A percentile compares a stretch with the other conserved stretches of the same genome.
Evolutionary conservation across 2,888 invertebrate genomes (phyloP).

Genomic region (Xanthostigma xanthostigma): DNA sequence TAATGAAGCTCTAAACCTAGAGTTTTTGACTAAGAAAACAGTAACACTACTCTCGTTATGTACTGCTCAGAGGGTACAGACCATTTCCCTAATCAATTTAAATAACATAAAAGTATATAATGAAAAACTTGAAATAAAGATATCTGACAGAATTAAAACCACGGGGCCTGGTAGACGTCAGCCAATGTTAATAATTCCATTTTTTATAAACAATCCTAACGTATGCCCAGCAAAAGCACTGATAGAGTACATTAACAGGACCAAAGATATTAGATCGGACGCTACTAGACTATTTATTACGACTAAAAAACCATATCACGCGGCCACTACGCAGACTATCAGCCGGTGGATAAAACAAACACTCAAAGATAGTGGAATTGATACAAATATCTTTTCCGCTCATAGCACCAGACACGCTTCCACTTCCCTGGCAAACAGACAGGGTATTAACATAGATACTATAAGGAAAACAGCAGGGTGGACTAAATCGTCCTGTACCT

Average conservation of each 20-base stretch:
- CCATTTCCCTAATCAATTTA: neutral
- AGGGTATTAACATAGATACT: slow-evolving; percentile 8
- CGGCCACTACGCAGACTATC: slow-evolving; percentile 9
- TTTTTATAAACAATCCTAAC: slow-evolving; percentile 5
- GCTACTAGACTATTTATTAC: neutral
- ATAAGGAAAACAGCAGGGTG: slow-evolving; percentile 11
- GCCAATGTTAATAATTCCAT: neutral
- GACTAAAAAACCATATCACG: slow-evolving; percentile 7
- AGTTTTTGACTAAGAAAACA: slow-evolving; percentile 4
- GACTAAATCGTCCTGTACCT: slow-evolving; percentile 5
- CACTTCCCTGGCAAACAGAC: slow-evolving; percentile 8
- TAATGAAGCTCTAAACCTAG: neutral
- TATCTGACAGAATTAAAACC: no score
- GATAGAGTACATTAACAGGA: neutral
- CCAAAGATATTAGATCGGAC: neutral
- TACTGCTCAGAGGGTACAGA: slow-evolving; percentile 5
- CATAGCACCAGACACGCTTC: slow-evolving; percentile 9
- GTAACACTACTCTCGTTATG: slow-evolving; percentile 2
- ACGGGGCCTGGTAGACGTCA: no score
- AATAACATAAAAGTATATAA: neutral
- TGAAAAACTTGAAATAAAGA: slow-evolving; percentile 1
- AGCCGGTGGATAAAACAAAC: slow-evolving; percentile 9
- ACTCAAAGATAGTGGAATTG: slow-evolving; percentile 9
- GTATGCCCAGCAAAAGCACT: slow-evolving; percentile 8
- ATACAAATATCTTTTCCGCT: slow-evolving; percentile 6